A percentile compares a stretch with the other conserved stretches of the same genome.
These are phyloP conservation scores for Sylvilagus bachmani DNA, from an alignment of 2,113 vertebrate genomes.

Conservation along the genomic window DNA sequence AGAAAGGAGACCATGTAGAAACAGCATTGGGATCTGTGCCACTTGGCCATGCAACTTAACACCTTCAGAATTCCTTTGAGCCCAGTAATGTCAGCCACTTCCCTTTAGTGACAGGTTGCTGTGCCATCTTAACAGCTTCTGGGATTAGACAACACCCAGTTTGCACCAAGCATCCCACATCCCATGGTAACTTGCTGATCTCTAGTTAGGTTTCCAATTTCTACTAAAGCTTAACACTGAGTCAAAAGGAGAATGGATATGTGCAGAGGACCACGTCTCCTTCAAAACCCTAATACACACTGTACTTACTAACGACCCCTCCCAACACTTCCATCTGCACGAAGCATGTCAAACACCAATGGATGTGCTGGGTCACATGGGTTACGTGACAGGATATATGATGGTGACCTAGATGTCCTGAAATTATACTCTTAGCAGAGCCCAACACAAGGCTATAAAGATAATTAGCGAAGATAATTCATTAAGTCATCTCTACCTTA, in stretches of 20 bases:
- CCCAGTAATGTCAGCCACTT: background rate
- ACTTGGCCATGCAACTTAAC: background rate
- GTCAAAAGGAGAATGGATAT: background rate
- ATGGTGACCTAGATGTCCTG: background rate
- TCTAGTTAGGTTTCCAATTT: background rate
- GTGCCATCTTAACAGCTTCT: fast-evolving
- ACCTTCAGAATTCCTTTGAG: background rate
- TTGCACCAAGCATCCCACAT: background rate
- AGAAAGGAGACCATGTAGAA: too few species aligned
- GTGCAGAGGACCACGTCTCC: background rate
- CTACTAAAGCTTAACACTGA: background rate
- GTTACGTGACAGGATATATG: background rate
- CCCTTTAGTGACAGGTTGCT: background rate
- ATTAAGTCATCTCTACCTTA: background rate
- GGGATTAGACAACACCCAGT: background rate
- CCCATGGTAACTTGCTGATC: background rate
- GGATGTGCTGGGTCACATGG: fast-evolving
- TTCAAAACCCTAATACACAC: background rate
- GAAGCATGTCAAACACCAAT: background rate
- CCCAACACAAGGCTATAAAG: background rate
- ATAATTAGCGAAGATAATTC: background rate
- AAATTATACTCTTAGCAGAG: background rate
- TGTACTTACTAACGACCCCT: background rate
- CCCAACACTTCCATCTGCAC: background rate
- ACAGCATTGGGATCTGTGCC: too few species aligned